Evolutionary conservation across 2,888 invertebrate species (phyloP).

Genomic region (Chrysolina americana): DNA sequence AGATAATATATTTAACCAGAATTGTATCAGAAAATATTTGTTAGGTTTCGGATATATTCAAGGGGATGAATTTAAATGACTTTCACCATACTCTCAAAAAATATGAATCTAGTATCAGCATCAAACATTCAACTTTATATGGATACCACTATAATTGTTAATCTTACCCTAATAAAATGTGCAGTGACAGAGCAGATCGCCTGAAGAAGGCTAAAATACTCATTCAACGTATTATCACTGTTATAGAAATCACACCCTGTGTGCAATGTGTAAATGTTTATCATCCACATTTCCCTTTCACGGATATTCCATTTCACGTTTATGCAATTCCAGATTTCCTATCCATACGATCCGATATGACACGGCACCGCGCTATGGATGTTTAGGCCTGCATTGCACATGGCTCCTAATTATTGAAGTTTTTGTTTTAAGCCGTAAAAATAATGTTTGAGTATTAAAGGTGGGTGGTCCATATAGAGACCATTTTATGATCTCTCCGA

Average conservation of each 20-base stretch:
- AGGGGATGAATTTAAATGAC: too few relatives aligned
- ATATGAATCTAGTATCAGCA: too few relatives aligned
- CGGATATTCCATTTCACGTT: constrained; percentile 13
- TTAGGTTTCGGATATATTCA: too few relatives aligned
- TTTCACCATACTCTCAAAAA: too few relatives aligned
- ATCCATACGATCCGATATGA: constrained; percentile 22
- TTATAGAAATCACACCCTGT: not conserved
- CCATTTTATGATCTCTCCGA: constrained; percentile 58
- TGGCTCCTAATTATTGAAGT: constrained; percentile 62
- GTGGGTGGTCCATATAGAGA: constrained; percentile 58
- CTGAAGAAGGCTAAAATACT: too few relatives aligned
- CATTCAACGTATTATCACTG: too few relatives aligned
- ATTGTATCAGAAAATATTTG: too few relatives aligned
- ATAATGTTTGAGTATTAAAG: constrained; percentile 53
- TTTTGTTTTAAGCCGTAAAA: constrained; percentile 59
- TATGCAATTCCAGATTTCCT: constrained; percentile 21
- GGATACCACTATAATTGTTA: too few relatives aligned
- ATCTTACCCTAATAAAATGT: too few relatives aligned
- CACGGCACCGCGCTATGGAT: constrained; percentile 26
- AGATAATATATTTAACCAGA: too few relatives aligned
- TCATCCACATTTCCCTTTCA: constrained; percentile 14
- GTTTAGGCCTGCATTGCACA: constrained; percentile 52
- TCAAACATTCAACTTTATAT: too few relatives aligned
- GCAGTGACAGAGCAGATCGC: too few relatives aligned
- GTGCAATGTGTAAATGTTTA: not conserved